Conservation (phyloP, 2,888 invertebrate genomes). For the Bedellia somnulentella region DNA sequence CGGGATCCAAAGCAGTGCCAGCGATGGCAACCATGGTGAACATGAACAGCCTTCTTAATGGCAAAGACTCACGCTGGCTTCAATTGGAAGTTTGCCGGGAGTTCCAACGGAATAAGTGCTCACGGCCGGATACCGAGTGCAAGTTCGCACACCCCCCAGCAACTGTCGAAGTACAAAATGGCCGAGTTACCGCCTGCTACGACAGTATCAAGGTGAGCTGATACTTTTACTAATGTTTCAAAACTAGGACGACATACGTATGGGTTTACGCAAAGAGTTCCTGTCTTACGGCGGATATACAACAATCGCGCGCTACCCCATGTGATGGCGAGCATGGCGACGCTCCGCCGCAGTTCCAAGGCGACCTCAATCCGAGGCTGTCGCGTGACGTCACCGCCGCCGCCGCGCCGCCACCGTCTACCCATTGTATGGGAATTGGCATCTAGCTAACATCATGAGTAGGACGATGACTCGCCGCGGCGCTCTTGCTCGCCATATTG, state of each 20-base stretch:
- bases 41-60: conserved; percentile 95
- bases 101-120: conserved; percentile 99
- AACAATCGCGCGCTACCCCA: conserved; percentile 3
- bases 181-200: conserved; percentile 99
- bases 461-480: conserved; percentile 33
- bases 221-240: conserved; percentile 1
- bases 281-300: conserved; percentile 1
- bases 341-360: conserved; percentile 41
- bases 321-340: too few species aligned
- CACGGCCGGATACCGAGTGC: conserved; percentile 98
- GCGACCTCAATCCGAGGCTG: conserved; percentile 55
- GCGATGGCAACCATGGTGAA: conserved; percentile 88
- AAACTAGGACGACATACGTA: too few species aligned
- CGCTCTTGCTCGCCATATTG: conserved; percentile 12
- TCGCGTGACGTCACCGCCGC: conserved; percentile 42
- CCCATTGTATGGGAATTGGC: conserved; percentile 46
- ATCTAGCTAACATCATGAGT: conserved; percentile 34
- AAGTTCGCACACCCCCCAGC: conserved; percentile 99
- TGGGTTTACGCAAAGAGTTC: too few species aligned
- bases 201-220: conserved; percentile 98
- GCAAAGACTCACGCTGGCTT: conserved; percentile 99
- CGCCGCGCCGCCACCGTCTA: conserved; percentile 18
- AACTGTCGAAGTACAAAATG: conserved; percentile 99
- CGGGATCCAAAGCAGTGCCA: conserved; percentile 27
- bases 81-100: conserved; percentile 99